These are phyloP conservation scores for Antennarius maculatus DNA, from an alignment of 2,797 vertebrate species.

Conservation along the genomic window DNA sequence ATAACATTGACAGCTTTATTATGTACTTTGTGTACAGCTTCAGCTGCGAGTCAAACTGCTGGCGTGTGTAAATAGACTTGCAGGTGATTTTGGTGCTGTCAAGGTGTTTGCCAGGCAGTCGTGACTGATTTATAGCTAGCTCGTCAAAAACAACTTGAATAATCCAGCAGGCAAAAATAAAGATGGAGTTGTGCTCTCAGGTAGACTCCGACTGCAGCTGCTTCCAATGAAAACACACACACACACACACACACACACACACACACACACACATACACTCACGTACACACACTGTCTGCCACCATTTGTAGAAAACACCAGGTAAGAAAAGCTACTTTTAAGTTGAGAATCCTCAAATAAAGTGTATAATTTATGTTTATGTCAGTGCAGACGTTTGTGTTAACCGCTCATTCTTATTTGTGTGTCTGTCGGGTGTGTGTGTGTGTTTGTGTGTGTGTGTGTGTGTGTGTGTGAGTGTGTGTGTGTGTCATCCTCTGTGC, in stretches of 20 bases:
- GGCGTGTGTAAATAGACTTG: constrained; percentile 64
- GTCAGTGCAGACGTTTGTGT: constrained; percentile 6
- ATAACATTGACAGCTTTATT: constrained; percentile 72
- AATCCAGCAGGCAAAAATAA: constrained; percentile 59
- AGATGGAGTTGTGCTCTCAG: constrained; percentile 56
- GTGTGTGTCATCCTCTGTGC: constrained; percentile 50
- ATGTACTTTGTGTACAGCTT: constrained; percentile 53
- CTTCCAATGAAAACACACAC: constrained; percentile 47
- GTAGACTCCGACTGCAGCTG: constrained; percentile 22
- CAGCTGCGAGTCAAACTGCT: constrained; percentile 53
- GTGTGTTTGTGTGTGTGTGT: no score
- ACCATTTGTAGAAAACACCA: constrained; percentile 10
- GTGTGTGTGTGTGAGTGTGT: neutral
- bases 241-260: constrained; percentile 9
- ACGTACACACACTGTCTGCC: constrained; percentile 1
- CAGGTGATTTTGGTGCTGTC: constrained; percentile 67
- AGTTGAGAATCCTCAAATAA: constrained; percentile 2
- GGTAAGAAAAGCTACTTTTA: neutral
- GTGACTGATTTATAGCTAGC: constrained; percentile 65
- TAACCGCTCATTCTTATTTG: constrained; percentile 16
- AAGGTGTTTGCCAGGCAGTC: constrained; percentile 45
- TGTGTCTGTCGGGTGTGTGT: constrained; percentile 42
- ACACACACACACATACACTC: constrained; percentile 8
- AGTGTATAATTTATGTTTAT: constrained; percentile 18
- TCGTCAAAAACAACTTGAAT: constrained; percentile 52